These are phyloP conservation scores for Poecilia velifera DNA, from an alignment of 2,797 vertebrate genomes.

Conservation along the genomic window DNA sequence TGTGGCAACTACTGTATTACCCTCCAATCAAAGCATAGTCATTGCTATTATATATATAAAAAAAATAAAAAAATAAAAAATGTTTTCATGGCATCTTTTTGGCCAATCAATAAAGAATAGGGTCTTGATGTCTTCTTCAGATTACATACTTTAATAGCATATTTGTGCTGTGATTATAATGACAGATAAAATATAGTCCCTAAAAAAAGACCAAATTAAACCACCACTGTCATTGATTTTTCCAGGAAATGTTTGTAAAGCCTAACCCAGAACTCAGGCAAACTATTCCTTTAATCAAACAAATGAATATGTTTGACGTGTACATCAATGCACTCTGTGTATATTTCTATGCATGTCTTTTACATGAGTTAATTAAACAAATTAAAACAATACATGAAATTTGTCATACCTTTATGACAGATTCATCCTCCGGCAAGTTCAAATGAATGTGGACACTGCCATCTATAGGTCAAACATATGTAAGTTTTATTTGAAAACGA, in stretches of 20 bases:
- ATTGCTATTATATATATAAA: background rate
- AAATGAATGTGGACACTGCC: constrained; percentile 55
- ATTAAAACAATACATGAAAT: background rate
- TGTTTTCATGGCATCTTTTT: background rate
- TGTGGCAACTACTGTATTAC: background rate
- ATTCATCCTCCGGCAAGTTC: constrained; percentile 16
- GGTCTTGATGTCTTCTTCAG: background rate
- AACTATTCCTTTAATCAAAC: background rate
- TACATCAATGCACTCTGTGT: background rate
- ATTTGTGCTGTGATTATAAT: background rate
- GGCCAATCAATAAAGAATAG: background rate
- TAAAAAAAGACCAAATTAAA: background rate
- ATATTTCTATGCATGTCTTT: too few species aligned
- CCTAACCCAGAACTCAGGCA: background rate
- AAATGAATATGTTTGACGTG: background rate
- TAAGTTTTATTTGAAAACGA: background rate
- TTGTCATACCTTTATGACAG: background rate
- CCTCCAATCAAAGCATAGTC: background rate
- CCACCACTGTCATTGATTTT: background rate
- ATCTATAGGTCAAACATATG: constrained; percentile 55
- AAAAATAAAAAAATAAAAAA: background rate
- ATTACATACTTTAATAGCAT: background rate
- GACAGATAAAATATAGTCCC: background rate
- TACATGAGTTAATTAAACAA: background rate
- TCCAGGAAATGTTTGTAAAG: background rate